Evolutionary conservation across 2,113 vertebrate species (phyloP).

Genomic region (Vicugna pacos): DNA sequence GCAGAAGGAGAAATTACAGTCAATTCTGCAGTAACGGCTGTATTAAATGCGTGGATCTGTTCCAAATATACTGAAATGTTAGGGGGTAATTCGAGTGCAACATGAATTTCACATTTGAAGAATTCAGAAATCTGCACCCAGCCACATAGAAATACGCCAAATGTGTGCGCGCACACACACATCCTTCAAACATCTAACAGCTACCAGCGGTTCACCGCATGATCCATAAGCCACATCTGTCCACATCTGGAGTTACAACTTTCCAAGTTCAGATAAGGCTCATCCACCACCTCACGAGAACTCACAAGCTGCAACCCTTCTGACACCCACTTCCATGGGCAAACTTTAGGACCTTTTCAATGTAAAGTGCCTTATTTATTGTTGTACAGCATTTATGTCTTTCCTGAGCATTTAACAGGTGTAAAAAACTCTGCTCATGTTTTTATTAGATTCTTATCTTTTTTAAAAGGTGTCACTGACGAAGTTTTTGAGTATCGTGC

Average conservation of each 20-base stretch:
- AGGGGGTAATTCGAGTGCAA: background rate
- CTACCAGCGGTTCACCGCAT: background rate
- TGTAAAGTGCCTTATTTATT: background rate
- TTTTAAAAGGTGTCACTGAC: conserved; percentile 13
- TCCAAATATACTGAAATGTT: background rate
- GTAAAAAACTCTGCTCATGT: conserved; percentile 38
- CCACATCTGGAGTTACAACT: background rate
- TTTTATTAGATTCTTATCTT: conserved; percentile 60
- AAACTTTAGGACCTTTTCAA: conserved; percentile 5
- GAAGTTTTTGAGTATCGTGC: background rate
- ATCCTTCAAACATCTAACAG: background rate
- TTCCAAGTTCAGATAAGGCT: background rate
- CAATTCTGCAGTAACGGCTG: background rate
- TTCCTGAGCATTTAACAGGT: background rate
- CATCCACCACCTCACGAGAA: background rate
- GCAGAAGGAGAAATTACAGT: background rate
- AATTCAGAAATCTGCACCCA: background rate
- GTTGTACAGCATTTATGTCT: background rate
- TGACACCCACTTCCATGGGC: background rate
- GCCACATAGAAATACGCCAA: background rate
- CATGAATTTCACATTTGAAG: background rate
- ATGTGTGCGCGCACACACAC: fast-evolving
- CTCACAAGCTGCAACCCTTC: background rate
- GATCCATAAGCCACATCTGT: background rate
- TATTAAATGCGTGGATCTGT: background rate